Percentiles rank a stretch among this genome's conserved stretches.
Evolutionary conservation across 2,797 vertebrate species (phyloP).

Genomic region (Linurgus olivaceus): DNA sequence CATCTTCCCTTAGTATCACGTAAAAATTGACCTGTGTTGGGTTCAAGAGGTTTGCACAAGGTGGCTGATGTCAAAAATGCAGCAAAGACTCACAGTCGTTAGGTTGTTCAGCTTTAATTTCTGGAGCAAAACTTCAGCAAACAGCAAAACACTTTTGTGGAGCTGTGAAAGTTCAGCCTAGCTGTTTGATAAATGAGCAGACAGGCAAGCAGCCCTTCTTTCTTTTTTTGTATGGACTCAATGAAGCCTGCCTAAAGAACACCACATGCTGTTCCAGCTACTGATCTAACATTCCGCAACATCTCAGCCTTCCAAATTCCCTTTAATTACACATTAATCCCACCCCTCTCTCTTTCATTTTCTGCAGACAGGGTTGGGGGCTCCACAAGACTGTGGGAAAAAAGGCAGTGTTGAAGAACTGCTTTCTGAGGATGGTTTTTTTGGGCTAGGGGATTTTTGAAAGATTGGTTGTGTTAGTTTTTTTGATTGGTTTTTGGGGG

Average conservation of each 20-base stretch:
- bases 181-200: conserved; percentile 99
- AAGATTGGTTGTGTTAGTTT: neutral
- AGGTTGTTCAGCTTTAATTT: conserved; percentile 86
- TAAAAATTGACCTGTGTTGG: conserved; percentile 15
- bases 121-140: conserved; percentile 93
- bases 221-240: conserved; percentile 97
- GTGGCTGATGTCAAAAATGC: conserved; percentile 37
- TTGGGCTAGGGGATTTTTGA: neutral
- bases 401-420: conserved; percentile 28
- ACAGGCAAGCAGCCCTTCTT: conserved; percentile 92
- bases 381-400: conserved; percentile 84
- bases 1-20: neutral
- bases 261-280: conserved; percentile 99
- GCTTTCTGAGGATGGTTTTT: neutral
- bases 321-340: conserved; percentile 99
- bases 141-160: conserved; percentile 96
- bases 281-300: conserved; percentile 99
- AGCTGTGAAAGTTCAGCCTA: conserved; percentile 95
- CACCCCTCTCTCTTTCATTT: conserved; percentile 97
- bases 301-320: conserved; percentile 99
- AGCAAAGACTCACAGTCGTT: conserved; percentile 66
- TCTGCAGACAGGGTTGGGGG: conserved; percentile 87
- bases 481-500: neutral
- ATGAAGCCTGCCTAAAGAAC: conserved; percentile 99
- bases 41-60: conserved; percentile 47